A percentile compares a stretch with the other conserved stretches of the same genome.
These are phyloP conservation scores for Heliconius himera DNA, from an alignment of 1,140 invertebrate species.

Conservation along the genomic window DNA sequence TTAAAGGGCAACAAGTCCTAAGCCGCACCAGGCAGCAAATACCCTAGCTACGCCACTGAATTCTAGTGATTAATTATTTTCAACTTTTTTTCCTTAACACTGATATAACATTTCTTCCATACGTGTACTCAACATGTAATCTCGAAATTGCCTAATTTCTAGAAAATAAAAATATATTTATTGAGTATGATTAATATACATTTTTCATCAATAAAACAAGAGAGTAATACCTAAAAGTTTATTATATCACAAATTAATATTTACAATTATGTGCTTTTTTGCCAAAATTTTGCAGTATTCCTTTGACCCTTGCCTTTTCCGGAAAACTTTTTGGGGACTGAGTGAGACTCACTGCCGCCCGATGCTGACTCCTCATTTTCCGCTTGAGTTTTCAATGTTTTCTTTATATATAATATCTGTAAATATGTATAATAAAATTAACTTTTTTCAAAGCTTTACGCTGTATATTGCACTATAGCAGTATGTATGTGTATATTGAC, in stretches of 20 bases:
- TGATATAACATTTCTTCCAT: no score
- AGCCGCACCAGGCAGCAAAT: no score
- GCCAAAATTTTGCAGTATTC: conserved; percentile 83
- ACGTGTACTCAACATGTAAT: no score
- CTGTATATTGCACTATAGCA: not conserved
- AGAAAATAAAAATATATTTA: no score
- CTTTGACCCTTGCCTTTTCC: conserved; percentile 72
- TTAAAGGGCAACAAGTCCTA: no score
- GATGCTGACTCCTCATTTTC: conserved; percentile 85
- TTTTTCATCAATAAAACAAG: conserved; percentile 14
- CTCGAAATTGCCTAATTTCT: no score
- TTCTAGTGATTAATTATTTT: no score
- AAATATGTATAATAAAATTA: conserved; percentile 1
- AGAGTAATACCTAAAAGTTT: conserved; percentile 51
- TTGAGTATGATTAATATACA: not conserved
- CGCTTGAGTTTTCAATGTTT: conserved; percentile 89
- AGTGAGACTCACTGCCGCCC: conserved; percentile 76
- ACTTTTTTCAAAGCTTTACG: not conserved
- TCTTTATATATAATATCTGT: conserved; percentile 86
- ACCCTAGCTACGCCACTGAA: no score
- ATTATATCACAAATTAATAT: conserved; percentile 60
- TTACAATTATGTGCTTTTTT: conserved; percentile 78
- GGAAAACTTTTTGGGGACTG: conserved; percentile 78
- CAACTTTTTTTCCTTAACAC: no score
- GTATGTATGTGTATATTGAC: no score